These are phyloP conservation scores for Tiliqua scincoides DNA, from an alignment of 2,113 vertebrate species.

Conservation along the genomic window DNA sequence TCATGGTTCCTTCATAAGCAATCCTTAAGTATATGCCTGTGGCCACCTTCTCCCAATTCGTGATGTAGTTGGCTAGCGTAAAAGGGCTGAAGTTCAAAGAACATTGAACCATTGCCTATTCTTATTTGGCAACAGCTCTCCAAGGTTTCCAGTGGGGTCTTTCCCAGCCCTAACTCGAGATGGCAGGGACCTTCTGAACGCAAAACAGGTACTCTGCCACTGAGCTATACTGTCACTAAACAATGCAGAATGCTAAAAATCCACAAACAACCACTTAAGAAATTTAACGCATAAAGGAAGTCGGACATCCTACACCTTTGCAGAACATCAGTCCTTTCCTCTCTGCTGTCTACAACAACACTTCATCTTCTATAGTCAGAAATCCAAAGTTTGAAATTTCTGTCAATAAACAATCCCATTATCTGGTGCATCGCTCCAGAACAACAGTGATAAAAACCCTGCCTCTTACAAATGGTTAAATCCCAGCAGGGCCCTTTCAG, in stretches of 20 bases:
- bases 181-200: not conserved
- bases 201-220: not conserved
- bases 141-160: too few species aligned
- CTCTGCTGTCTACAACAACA: not conserved
- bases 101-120: too few species aligned
- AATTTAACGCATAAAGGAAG: slow-evolving; percentile 1
- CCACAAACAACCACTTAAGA: not conserved
- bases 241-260: not conserved
- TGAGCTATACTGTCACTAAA: not conserved
- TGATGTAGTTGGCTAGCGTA: too few species aligned
- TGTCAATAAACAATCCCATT: slow-evolving; percentile 59
- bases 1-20: too few species aligned
- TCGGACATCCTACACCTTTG: not conserved
- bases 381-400: slow-evolving; percentile 35
- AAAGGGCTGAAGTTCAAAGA: too few species aligned
- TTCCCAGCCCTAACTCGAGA: too few species aligned
- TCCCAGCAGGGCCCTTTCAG: slow-evolving; percentile 44
- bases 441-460: slow-evolving; percentile 57
- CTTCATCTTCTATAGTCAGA: slow-evolving; percentile 37
- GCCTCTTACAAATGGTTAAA: slow-evolving; percentile 45
- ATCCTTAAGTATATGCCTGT: too few species aligned
- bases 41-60: too few species aligned
- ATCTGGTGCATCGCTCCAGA: slow-evolving; percentile 57
- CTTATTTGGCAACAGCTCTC: too few species aligned
- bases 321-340: not conserved